A percentile compares a stretch with the other conserved stretches of the same genome.
These are phyloP conservation scores for Platycnemis pennipes DNA, from an alignment of 2,888 invertebrate species.

Conservation along the genomic window DNA sequence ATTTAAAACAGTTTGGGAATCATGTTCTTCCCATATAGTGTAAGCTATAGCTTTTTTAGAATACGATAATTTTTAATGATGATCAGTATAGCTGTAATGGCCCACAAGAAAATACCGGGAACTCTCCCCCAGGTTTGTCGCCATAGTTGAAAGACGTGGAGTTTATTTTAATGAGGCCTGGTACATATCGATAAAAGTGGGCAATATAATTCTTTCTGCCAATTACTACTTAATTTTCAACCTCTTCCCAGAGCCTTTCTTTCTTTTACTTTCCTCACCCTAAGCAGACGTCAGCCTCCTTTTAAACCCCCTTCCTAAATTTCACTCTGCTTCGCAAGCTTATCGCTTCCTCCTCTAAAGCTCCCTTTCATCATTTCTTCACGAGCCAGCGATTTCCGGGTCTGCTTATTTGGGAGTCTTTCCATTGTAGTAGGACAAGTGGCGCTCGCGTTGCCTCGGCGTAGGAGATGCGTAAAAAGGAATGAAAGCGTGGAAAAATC, in stretches of 20 bases:
- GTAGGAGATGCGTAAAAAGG: background rate
- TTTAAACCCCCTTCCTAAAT: background rate
- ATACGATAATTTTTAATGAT: too few species aligned
- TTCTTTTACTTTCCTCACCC: background rate
- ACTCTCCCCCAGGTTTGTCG: too few species aligned
- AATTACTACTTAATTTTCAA: background rate
- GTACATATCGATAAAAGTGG: background rate
- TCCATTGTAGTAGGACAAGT: background rate
- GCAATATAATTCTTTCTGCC: background rate
- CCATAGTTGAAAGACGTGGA: too few species aligned
- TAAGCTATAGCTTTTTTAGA: too few species aligned
- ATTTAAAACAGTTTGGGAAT: too few species aligned
- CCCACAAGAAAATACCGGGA: too few species aligned
- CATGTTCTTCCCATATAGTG: too few species aligned
- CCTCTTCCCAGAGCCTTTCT: background rate
- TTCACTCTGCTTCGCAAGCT: background rate
- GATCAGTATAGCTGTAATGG: too few species aligned
- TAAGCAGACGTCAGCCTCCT: background rate
- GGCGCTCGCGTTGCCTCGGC: background rate
- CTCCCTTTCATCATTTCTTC: conserved; percentile 12
- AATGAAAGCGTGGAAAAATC: background rate
- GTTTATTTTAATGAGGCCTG: background rate
- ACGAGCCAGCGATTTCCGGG: conserved; percentile 21
- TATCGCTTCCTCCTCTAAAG: background rate
- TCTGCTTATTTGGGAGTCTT: conserved; percentile 18